Base-by-base conservation (phyloP, 1,140 invertebrate species). In the Drosophila willistoni region DNA sequence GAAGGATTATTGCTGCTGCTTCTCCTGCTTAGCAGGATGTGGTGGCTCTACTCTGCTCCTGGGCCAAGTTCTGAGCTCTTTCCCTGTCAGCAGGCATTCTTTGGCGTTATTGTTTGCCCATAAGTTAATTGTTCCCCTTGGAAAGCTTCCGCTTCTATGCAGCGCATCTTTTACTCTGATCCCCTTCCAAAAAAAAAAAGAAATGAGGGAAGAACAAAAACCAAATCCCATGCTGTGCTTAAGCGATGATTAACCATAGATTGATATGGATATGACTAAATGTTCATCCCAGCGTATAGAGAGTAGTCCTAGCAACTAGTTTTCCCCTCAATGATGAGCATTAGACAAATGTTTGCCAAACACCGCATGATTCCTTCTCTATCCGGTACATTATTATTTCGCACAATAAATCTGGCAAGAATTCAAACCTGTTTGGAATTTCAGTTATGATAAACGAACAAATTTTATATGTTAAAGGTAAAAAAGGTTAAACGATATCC, bases 51-150 rank as follows among this genome's bases (percentile, higher is more conserved):
- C 61, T 64, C 44, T 60, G 55, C 54, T 44, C 62, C 66, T 69
- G 82, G 44, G n/a, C 44, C 44, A 51, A 51, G 44, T n/a, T 29
- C 29, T 51, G 44, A 51, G 44, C 44, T 51, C 17, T 51, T 51
- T 80, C 80, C 70, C 80, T 83, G 84, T 70, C 84, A 87, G 84
- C 84, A 68, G 83, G 84, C 77, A 89, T 87, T 89, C 84, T 79
- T 81, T 51, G 83, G 84, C 84, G 84, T 87, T 87, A 89, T 87
- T 87, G 84, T 87, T 87, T 87, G 84, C 77, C 80, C 84, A 87
- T 89, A 87, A 87, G 84, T 87, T 87, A 87, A 87, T 87, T 87
- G 84, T 87, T 89, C 80, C 77, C 69, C 80, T 65, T 86, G 68
- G 54, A 87, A 87, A 89, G 84, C 80, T 87, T 84, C 68, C 89